Base-by-base conservation (phyloP, 64 coral and sea anemone genomes). In the Porites australiensis region DNA sequence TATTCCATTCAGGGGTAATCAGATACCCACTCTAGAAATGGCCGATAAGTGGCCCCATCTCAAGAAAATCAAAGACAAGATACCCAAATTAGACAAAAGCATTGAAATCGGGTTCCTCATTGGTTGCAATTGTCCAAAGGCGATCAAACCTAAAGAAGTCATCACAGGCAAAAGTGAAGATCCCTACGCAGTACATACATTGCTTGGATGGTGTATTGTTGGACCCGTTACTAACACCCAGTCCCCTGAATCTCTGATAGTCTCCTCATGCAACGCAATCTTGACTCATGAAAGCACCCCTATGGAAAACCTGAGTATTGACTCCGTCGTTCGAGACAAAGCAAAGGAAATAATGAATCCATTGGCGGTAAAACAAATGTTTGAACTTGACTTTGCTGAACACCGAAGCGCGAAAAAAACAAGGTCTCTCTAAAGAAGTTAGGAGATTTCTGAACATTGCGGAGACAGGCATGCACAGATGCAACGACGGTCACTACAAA, bases 61-160 rank as follows among this genome's bases (percentile, higher is more conserved):
- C 6, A 10, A 65, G 8, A 15, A 48, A 43, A 93, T 96, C 48
- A 70, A 75, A 45, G 76, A 74, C 20, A 51, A 93, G 18, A 90
- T 96, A 14, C 49, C 71, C 27, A 72, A 69, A 2, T 86, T 82
- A 55, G 44, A 72, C 12, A 21, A 74, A 69, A 72, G 77, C n/a
- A 2, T 96, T 11, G 61, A 74, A 37, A 80, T 96, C 37, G 91
- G 91, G 13, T 21, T 90, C 47, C 65, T 96, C 8, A 96, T 96
- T 45, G 87, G 91, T 3, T 79, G 77, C 21, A 96, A 93, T 20
- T 96, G 91, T 16, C 87, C 54, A 1, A 52, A 76, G 69, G 91
- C 95, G 4, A 90, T 96, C 53, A 93, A 93, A 54, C 91, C 95
- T 18, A 79, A 76, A 78, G 83, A 87, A 37, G 87, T 96, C 0